A percentile compares a stretch with the other conserved stretches of the same genome.
Evolutionary conservation across 2,113 vertebrate genomes (phyloP).

Genomic region (Grantiella picta): DNA sequence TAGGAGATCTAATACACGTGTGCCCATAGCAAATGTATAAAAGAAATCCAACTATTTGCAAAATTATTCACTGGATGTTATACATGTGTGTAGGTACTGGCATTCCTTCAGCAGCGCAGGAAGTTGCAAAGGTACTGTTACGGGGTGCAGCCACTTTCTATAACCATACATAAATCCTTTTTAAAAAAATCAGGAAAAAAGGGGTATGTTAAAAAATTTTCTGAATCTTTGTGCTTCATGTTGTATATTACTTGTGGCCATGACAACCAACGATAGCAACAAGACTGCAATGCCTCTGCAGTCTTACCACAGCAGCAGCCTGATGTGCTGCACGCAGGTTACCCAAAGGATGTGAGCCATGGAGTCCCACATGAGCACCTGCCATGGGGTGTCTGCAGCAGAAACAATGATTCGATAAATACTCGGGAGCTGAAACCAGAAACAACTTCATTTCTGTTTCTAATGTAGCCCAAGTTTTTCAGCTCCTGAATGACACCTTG

Average conservation of each 20-base stretch:
- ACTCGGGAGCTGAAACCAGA: not conserved
- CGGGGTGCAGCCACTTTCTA: not conserved
- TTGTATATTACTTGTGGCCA: constrained; percentile 20
- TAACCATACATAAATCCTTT: not conserved
- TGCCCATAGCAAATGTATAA: not conserved
- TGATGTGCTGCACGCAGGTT: not conserved
- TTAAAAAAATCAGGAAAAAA: not conserved
- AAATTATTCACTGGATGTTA: not conserved
- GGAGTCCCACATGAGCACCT: not conserved
- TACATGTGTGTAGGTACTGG: not conserved
- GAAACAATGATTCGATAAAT: not conserved
- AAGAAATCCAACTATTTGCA: not conserved
- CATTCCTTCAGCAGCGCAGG: not conserved
- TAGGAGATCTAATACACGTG: rapidly evolving
- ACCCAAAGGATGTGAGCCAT: not conserved
- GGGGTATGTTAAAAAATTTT: not conserved
- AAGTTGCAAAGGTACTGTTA: not conserved
- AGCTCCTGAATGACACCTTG: not conserved
- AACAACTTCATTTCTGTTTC: not conserved
- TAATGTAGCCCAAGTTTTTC: not conserved
- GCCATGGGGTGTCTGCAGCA: not conserved
- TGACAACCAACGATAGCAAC: constrained; percentile 26
- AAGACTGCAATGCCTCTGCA: constrained; percentile 53
- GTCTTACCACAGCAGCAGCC: not conserved
- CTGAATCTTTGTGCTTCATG: not conserved